phyloP scores from a whole-genome alignment of 2,797 vertebrate species.

The Novumbra hubbsi region DNA sequence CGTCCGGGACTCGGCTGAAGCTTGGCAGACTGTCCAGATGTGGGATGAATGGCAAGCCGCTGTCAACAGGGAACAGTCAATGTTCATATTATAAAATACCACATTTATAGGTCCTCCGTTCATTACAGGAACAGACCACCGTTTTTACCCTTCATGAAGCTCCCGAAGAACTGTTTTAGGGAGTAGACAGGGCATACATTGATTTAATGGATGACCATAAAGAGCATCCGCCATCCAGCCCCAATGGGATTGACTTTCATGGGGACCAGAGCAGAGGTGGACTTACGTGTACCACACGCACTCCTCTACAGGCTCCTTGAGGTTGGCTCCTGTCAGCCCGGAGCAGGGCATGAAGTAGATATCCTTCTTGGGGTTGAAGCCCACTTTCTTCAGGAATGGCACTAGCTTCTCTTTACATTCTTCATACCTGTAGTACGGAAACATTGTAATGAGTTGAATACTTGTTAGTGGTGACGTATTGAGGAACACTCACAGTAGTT shows the following conservation, averaged over 20 bases:
- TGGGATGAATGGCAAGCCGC: constrained; percentile 94
- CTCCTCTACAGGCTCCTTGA: constrained; percentile 88
- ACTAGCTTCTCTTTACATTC: constrained; percentile 99
- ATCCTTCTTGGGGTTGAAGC: constrained; percentile 99
- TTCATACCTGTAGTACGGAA: constrained; percentile 81
- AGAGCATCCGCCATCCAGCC: constrained; percentile 3
- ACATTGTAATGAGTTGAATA: neutral
- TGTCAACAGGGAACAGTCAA: constrained; percentile 50
- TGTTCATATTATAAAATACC: neutral
- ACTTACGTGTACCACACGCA: constrained; percentile 98
- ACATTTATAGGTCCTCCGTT: neutral
- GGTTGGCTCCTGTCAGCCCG: constrained; percentile 95
- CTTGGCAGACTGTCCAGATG: constrained; percentile 98
- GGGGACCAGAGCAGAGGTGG: neutral
- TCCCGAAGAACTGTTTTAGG: neutral
- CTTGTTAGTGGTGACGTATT: neutral
- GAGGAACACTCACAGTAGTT: neutral
- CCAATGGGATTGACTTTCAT: neutral
- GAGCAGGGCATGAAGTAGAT: constrained; percentile 99
- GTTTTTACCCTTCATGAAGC: neutral
- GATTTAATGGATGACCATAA: neutral
- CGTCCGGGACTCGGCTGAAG: constrained; percentile 91
- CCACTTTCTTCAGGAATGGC: constrained; percentile 98
- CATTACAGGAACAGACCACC: neutral
- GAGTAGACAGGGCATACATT: neutral